Percentiles rank a stretch among this genome's conserved stretches.
Conservation (phyloP, 1,140 invertebrate genomes). For the Nasonia longicornis region DNA sequence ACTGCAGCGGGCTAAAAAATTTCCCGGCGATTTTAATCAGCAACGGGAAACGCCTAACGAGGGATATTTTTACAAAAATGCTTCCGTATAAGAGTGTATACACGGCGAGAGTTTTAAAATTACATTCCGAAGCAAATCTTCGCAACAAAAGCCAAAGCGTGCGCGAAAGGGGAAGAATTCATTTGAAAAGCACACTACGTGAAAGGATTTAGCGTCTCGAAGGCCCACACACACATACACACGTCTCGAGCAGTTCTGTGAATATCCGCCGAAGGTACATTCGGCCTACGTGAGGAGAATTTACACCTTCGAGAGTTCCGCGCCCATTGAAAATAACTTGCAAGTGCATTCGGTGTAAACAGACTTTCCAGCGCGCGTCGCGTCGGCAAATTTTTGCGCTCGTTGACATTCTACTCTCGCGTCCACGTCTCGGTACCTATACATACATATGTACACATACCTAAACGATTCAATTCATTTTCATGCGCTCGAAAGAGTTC, state of each 20-base stretch:
- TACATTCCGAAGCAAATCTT: background rate
- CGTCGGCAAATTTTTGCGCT: slow-evolving; percentile 25
- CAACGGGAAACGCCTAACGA: no score
- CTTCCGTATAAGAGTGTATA: no score
- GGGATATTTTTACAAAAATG: no score
- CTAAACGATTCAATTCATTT: background rate
- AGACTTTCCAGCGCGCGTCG: slow-evolving; percentile 17
- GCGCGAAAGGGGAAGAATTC: background rate
- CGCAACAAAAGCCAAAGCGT: no score
- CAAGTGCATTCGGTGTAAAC: slow-evolving; percentile 38
- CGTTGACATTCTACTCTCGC: background rate
- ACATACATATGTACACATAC: background rate
- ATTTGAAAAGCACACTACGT: background rate
- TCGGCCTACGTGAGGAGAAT: slow-evolving; percentile 41
- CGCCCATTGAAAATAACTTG: slow-evolving; percentile 27
- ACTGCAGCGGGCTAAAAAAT: no score
- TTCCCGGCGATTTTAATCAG: no score
- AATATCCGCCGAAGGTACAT: slow-evolving; percentile 35
- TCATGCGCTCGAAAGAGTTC: no score
- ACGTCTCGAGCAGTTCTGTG: slow-evolving; percentile 4
- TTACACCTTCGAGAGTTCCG: background rate
- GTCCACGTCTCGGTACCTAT: background rate
- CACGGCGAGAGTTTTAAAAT: no score
- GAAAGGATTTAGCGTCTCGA: slow-evolving; percentile 11
- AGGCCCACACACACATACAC: background rate